Evolutionary conservation across 2,888 invertebrate genomes (phyloP).

Genomic region (Hydropsyche betteni): DNA sequence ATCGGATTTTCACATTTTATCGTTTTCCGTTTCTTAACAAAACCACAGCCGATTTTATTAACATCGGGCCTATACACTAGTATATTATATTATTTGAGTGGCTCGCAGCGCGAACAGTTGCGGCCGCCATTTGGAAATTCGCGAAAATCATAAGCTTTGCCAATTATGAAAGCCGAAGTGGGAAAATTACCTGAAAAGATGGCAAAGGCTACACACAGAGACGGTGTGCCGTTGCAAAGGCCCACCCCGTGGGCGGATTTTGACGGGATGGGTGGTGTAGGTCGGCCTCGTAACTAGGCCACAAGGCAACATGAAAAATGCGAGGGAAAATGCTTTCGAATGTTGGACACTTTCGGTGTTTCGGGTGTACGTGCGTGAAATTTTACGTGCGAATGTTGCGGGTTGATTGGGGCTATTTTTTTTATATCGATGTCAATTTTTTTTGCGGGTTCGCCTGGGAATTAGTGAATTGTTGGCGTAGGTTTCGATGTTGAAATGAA

Average conservation of each 20-base stretch:
- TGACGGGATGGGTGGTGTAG: not conserved
- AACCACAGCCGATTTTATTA: no score
- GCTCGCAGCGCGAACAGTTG: no score
- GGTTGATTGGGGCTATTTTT: no score
- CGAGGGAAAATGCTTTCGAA: constrained; percentile 20
- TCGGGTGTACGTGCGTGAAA: not conserved
- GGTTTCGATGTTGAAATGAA: no score
- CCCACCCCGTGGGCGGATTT: not conserved
- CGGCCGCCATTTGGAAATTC: not conserved
- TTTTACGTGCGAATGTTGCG: no score
- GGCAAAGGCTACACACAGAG: not conserved
- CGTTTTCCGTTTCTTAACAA: no score
- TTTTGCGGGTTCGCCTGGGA: no score
- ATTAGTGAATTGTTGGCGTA: no score
- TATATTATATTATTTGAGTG: no score
- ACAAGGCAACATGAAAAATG: constrained; percentile 26
- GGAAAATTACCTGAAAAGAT: constrained; percentile 23
- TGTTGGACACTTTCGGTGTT: constrained; percentile 21
- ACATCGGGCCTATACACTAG: no score
- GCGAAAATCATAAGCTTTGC: constrained; percentile 13
- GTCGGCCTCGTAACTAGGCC: constrained; percentile 22
- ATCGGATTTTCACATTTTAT: no score
- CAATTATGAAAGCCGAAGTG: not conserved
- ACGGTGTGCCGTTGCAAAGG: not conserved
- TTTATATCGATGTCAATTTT: no score